These are phyloP conservation scores for Calliphora vicina DNA, from an alignment of 1,140 invertebrate species.

Conservation along the genomic window DNA sequence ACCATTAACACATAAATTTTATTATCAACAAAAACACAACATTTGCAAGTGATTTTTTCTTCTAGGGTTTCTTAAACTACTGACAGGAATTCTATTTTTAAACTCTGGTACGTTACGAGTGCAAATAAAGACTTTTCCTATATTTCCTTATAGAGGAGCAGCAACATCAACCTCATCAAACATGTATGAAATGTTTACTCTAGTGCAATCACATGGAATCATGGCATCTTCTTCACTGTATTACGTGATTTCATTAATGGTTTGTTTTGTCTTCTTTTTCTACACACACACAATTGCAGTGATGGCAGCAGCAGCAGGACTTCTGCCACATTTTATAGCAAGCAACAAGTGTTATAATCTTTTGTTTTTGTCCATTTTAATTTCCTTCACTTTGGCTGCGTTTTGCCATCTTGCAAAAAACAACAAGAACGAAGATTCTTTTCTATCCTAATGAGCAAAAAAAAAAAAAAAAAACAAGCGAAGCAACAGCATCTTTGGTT, in stretches of 20 bases:
- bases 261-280: not conserved
- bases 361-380: not conserved
- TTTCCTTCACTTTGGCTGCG: not conserved
- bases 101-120: not conserved
- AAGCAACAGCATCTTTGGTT: not conserved
- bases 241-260: constrained; percentile 16
- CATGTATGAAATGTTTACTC: too few relatives aligned
- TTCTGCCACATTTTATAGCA: not conserved
- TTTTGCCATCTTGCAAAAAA: not conserved
- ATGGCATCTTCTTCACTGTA: not conserved
- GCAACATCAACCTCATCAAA: too few relatives aligned
- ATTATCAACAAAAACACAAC: too few relatives aligned
- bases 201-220: not conserved
- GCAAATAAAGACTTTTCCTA: not conserved
- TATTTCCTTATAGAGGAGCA: not conserved
- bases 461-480: not conserved
- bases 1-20: too few relatives aligned
- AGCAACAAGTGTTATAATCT: not conserved
- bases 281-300: not conserved
- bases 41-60: not conserved
- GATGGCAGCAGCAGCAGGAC: not conserved
- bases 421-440: not conserved
- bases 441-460: constrained; percentile 10
- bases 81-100: not conserved
- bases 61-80: not conserved